Evolutionary conservation across 2,888 invertebrate species (phyloP), one percentile per base, ranked within the genome.

Genomic region (Cyaniris semiargus): DNA sequence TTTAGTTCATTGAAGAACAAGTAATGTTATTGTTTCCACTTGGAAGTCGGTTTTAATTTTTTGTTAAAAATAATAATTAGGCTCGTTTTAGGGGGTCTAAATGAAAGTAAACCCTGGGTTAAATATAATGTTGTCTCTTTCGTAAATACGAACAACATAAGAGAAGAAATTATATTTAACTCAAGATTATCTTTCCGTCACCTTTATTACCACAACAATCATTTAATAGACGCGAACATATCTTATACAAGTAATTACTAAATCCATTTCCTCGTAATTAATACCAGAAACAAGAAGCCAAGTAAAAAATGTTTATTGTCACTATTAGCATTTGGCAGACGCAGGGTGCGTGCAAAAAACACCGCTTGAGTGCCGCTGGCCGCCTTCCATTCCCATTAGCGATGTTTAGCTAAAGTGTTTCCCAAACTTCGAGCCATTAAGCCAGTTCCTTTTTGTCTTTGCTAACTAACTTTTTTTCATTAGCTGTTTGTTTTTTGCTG

Each of bases 321-420:
- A 21, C 44, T 74, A 74, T 74, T 74, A 74, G 48, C 74, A 88
- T 88, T 93, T 92, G 91, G 92, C 92, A 90, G 83, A 83, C 84
- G 83, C 82, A 82, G 76, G 77, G 84, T 86, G 86, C 85, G 87
- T 90, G 86, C 85, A 86, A 89, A 90, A 92, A 91, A 90, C 89
- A 89, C 85, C 81, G 86, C 86, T 84, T 85, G 83, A 80, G 83
- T 83, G 83, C 76, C 81, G 82, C 91, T 93, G 93, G 93, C 93
- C 87, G 83, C 86, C 87, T 91, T 93, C 93, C 93, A 93, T 92
- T 91, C 92, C 93, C 93, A 94, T 94, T 93, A 94, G 92, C 85
- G 87, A 91, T 93, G 90, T 93, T 94, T 93, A 93, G 91, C 91
- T 88, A 90, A 93, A 93, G 91, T 92, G 92, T 92, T 93, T 90